Conservation (phyloP, 2,113 vertebrate genomes). For the Spermophilus dauricus region DNA sequence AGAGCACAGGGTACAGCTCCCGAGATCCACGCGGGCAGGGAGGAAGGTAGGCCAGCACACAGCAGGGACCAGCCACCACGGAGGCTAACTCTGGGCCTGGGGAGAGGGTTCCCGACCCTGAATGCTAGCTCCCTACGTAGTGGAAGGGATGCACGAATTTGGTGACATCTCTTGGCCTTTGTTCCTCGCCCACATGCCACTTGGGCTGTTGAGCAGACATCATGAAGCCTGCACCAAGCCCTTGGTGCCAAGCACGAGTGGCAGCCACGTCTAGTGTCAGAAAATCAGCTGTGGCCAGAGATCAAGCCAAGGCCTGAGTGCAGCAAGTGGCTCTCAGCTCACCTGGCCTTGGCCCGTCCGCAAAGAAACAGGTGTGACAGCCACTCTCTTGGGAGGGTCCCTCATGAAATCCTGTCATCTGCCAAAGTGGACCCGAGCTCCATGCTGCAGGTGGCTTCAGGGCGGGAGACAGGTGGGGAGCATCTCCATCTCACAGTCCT, state of each 20-base stretch:
- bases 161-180: not conserved
- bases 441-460: not conserved
- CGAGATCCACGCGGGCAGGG: not conserved
- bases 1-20: not conserved
- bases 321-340: not conserved
- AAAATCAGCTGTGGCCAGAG: not conserved
- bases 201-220: not conserved
- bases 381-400: not conserved
- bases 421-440: not conserved
- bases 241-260: not conserved
- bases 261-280: not conserved
- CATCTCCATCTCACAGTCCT: not conserved
- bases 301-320: not conserved
- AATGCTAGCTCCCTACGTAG: not conserved
- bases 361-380: not conserved
- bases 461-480: not conserved
- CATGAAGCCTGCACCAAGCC: rapidly evolving
- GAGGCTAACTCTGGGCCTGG: not conserved
- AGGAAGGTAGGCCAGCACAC: not conserved
- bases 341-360: not conserved
- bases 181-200: not conserved
- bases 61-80: not conserved
- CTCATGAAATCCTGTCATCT: not conserved
- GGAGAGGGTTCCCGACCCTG: not conserved
- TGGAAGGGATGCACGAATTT: not conserved